Conservation (phyloP, 2,888 invertebrate species). For the Laspeyria flexula region DNA sequence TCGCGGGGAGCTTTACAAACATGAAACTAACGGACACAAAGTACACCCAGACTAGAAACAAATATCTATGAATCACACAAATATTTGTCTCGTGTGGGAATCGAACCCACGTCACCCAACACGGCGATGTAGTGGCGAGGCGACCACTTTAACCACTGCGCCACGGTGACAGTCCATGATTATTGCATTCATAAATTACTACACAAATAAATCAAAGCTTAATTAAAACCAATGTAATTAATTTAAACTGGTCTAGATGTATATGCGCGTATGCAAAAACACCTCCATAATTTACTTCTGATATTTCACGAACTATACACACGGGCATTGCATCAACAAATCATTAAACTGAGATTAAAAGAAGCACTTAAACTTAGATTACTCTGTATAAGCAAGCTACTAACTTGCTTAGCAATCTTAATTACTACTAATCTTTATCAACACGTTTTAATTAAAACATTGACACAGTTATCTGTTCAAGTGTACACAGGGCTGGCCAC, state of each 20-base stretch:
- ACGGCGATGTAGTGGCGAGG: too few relatives aligned
- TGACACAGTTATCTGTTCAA: slow-evolving; percentile 63
- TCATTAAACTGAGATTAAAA: slow-evolving; percentile 17
- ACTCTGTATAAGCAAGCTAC: slow-evolving; percentile 1
- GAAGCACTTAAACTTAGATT: slow-evolving; percentile 13
- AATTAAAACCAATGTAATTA: slow-evolving; percentile 8
- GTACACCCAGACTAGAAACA: too few relatives aligned
- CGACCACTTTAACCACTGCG: too few relatives aligned
- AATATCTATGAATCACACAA: too few relatives aligned
- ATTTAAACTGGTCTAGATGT: slow-evolving; percentile 10
- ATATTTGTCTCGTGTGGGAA: too few relatives aligned
- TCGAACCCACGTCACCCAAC: too few relatives aligned
- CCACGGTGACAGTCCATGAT: too few relatives aligned
- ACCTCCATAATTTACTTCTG: not conserved
- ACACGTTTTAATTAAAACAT: slow-evolving; percentile 63
- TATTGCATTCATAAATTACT: too few relatives aligned
- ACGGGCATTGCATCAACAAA: slow-evolving; percentile 28
- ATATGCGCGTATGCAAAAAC: not conserved
- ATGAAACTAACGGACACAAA: too few relatives aligned
- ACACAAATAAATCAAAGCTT: not conserved
- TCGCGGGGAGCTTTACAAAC: too few relatives aligned
- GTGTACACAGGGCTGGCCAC: slow-evolving; percentile 54
- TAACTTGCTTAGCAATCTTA: slow-evolving; percentile 38
- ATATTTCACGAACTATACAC: slow-evolving; percentile 2
- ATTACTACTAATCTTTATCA: slow-evolving; percentile 51